A percentile compares a stretch with the other conserved stretches of the same genome.
phyloP scores from a whole-genome alignment of 1,140 invertebrate species.

The Mya arenaria region DNA sequence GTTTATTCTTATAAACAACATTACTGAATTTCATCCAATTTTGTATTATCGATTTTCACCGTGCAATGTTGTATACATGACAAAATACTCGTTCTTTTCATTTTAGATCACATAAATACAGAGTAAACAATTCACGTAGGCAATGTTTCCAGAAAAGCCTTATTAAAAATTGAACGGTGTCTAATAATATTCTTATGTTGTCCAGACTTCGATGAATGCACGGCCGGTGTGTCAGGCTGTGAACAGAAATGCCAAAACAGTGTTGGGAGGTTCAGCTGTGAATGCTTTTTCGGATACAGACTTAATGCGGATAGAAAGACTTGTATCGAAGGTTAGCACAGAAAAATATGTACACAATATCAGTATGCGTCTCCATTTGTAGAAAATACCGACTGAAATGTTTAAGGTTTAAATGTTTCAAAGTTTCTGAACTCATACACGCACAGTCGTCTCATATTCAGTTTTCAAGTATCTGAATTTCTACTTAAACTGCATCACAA shows the following conservation, averaged over 20 bases:
- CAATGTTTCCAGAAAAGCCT: neutral
- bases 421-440: neutral
- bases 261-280: conserved; percentile 29
- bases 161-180: neutral
- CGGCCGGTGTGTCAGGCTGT: neutral
- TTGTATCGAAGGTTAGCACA: conserved; percentile 11
- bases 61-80: neutral
- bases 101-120: neutral
- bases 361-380: neutral
- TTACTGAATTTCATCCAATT: neutral
- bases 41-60: neutral
- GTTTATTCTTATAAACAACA: neutral
- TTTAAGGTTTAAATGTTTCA: neutral
- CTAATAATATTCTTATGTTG: neutral
- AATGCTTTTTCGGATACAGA: conserved; percentile 5
- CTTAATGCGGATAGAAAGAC: conserved; percentile 13
- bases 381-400: neutral
- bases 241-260: conserved; percentile 20
- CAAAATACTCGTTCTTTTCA: neutral
- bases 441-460: neutral
- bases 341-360: neutral
- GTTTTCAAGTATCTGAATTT: neutral
- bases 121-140: neutral
- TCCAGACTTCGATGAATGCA: conserved; percentile 41
- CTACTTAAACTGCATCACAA: neutral